Base-by-base conservation (phyloP, 2,113 vertebrate species). In the Amia ocellicauda region DNA sequence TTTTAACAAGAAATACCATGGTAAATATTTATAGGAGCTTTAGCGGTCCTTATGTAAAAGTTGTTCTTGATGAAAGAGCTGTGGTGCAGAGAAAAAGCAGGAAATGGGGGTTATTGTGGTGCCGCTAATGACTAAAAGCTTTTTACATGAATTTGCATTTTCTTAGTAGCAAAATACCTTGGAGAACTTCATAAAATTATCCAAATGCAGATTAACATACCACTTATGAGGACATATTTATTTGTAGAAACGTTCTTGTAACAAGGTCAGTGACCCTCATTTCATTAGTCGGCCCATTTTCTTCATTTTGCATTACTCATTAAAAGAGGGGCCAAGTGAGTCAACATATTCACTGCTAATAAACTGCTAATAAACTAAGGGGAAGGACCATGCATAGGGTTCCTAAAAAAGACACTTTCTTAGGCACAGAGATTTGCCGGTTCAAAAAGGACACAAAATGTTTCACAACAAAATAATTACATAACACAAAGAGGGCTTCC, bases 211-310 rank as follows among this genome's bases (percentile, higher is more conserved):
- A 60, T 60, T 60, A 43, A 14, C 14, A 45, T 60, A n/a, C 31
- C 31, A 36, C 31, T 36, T 36, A 36, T 36, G 31, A 36, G 31
- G 31, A 36, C 5, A 3, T 22, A 31, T 41, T 29, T 41, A 19
- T 58, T 36, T 40, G 31, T 27, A 22, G 16, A 58, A 40, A 11
- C 13, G 56, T 40, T 58, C 56, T 31, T 28, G 56, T 36, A 58
- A 58, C 56, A 58, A 41, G 56, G 56, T 58, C 56, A 40, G 7
- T 2, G 19, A 22, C 40, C 58, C 40, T 60, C 10, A 60, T 60
- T 28, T 60, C 26, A 23, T 28, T 47, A 27, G 31, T 9, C 7
- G 26, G 3, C 41, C 20, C 42, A 19, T 28, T 28, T 16, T 17
- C 45, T 28, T 60, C 22, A 23, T 42, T n/a, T 5, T 19, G 24